Evolutionary conservation across 2,888 invertebrate species (phyloP), one percentile per base, ranked within the genome.

Genomic region (Scaptomyza tumidula): DNA sequence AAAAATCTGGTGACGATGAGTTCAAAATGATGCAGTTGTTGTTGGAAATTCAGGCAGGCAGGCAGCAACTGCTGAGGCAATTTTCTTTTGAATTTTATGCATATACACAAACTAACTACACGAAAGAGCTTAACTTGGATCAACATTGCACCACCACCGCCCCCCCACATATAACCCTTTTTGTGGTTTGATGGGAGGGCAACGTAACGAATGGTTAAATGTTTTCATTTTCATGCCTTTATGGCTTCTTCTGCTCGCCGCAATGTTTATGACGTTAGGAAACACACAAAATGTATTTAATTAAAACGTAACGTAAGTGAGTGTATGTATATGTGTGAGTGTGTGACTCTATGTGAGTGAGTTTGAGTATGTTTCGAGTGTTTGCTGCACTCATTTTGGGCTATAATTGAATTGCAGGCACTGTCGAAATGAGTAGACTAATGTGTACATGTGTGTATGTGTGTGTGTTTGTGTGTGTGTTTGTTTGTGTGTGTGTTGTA

Each of bases 241-340:
- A 58, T 76, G 67, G 60, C 54, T 60, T 63, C 52, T 64, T 31
- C 64, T 45, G 48, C 33, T 24, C 16, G 16, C 49, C 62, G 35
- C 65, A 69, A 72, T 82, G 86, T 82, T 82, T 82, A 82, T 77
- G 80, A 75, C 71, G 70, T 57, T 82, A 66, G 72, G 73, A 75
- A 78, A 83, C 67, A 83, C 68, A 80, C 83, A 59, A 80, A 81
- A 85, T 85, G 72, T 85, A 80, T 88, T 85, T 85, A 85, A 85
- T 85, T 85, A 85, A 85, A 85, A 86, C 69, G 60, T 62, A 14
- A 41, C 10, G 33, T 6, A 29, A 4, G 39, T 16, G 41, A 41
- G 10, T 10, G 41, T 0, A 16, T 29, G 7, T 29, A 27, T 6
- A 27, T 27, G 27, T 27, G 27, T n/a, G 61, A 49, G 63, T 49